Evolutionary conservation across 2,888 invertebrate genomes (phyloP).

Genomic region (Phyllotreta striolata): DNA sequence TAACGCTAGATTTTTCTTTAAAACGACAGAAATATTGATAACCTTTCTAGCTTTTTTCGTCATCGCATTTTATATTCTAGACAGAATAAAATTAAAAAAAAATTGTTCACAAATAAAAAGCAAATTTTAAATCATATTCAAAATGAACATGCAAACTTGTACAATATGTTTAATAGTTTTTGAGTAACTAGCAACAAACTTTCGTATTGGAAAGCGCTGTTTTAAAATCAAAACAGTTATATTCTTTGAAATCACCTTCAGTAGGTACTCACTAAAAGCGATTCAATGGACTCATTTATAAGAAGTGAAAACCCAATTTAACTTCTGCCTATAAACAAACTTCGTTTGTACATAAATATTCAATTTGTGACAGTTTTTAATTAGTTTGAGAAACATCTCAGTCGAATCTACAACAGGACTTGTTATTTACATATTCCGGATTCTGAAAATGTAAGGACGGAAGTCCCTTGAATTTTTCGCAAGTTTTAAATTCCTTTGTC

Average conservation of each 20-base stretch:
- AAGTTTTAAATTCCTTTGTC: constrained; percentile 29
- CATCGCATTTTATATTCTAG: too few relatives aligned
- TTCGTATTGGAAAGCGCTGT: too few relatives aligned
- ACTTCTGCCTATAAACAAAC: constrained; percentile 29
- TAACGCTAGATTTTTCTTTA: constrained; percentile 34
- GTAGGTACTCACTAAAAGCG: not conserved
- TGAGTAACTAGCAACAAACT: too few relatives aligned
- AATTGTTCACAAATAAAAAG: too few relatives aligned
- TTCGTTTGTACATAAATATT: constrained; percentile 33
- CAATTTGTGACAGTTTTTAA: constrained; percentile 32
- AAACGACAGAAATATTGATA: constrained; percentile 35
- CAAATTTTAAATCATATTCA: too few relatives aligned
- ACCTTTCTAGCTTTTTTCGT: constrained; percentile 6
- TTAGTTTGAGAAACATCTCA: constrained; percentile 31
- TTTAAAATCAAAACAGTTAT: too few relatives aligned
- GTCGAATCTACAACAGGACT: constrained; percentile 24
- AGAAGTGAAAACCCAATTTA: constrained; percentile 26
- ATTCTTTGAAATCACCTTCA: too few relatives aligned
- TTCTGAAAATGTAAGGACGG: constrained; percentile 11
- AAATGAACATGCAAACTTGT: too few relatives aligned
- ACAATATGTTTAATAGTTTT: too few relatives aligned
- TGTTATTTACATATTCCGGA: constrained; percentile 29
- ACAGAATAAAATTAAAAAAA: too few relatives aligned
- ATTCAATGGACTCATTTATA: constrained; percentile 26
- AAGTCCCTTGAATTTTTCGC: constrained; percentile 17